phyloP scores from a whole-genome alignment of 2,113 vertebrate species.

The Cervus canadensis region DNA sequence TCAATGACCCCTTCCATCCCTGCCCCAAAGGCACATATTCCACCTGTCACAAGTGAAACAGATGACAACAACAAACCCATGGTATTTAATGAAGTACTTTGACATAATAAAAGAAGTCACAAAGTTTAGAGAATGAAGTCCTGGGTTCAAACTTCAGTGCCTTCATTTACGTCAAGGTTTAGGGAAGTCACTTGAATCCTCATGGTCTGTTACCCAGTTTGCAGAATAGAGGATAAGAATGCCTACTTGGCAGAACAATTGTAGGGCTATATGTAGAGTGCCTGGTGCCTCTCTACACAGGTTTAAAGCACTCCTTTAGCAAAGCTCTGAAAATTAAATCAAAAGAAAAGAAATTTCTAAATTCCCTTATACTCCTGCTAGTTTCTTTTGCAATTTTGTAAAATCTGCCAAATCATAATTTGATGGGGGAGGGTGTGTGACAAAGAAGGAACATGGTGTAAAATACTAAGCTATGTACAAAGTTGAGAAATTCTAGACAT shows the following conservation, averaged over 20 bases:
- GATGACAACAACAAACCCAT: neutral
- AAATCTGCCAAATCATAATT: neutral
- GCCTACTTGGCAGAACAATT: neutral
- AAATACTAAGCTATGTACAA: neutral
- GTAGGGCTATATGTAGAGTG: neutral
- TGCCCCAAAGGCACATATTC: neutral
- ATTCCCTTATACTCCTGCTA: neutral
- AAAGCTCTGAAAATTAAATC: constrained; percentile 16
- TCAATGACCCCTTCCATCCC: neutral
- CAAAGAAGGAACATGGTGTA: neutral
- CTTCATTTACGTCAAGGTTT: neutral
- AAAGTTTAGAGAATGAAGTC: neutral
- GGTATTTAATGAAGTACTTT: neutral
- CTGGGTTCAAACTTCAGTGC: neutral
- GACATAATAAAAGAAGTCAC: neutral
- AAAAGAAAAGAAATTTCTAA: neutral
- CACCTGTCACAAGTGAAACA: neutral
- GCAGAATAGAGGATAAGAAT: neutral
- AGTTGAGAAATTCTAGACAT: constrained; percentile 22
- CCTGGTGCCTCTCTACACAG: neutral
- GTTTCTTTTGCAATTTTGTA: neutral
- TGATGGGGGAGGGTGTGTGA: neutral
- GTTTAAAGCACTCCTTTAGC: neutral
- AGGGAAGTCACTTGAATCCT: neutral
- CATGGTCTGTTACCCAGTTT: neutral